These are phyloP conservation scores for Drosophila ambigua DNA, from an alignment of 1,140 invertebrate genomes.

Conservation along the genomic window DNA sequence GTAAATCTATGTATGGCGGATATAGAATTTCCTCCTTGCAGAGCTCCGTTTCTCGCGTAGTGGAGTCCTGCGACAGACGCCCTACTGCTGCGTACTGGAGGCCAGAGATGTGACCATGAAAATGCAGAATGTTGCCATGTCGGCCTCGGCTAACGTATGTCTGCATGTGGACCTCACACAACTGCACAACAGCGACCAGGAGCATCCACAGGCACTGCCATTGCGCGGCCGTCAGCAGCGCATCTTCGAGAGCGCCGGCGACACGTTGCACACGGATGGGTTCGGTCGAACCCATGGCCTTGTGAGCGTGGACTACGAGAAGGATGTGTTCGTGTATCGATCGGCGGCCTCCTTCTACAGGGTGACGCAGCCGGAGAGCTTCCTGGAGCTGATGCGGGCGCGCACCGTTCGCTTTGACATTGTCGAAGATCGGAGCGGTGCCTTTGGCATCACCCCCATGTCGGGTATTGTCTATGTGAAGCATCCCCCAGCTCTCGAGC, in stretches of 20 bases:
- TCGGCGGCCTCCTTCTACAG: conserved; percentile 81
- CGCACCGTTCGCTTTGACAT: conserved; percentile 60
- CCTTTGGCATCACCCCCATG: conserved; percentile 85
- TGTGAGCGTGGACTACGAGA: conserved; percentile 59
- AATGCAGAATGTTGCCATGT: conserved; percentile 17
- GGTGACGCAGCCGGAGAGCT: conserved; percentile 80
- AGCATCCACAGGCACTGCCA: conserved; percentile 52
- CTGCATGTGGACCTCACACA: conserved; percentile 55
- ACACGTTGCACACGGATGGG: conserved; percentile 19
- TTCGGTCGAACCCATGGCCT: not conserved
- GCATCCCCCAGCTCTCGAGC: conserved; percentile 82
- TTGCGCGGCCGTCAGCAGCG: conserved; percentile 55
- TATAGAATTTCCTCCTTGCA: conserved; percentile 10
- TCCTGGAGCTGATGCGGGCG: conserved; percentile 48
- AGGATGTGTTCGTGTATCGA: conserved; percentile 79
- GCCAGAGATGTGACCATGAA: conserved; percentile 69
- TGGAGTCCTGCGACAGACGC: conserved; percentile 59
- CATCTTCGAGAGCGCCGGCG: conserved; percentile 52
- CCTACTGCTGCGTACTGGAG: conserved; percentile 68
- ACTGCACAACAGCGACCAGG: conserved; percentile 63
- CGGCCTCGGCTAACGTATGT: conserved; percentile 68
- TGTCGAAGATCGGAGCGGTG: conserved; percentile 67
- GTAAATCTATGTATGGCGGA: not conserved
- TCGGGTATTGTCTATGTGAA: conserved; percentile 86
- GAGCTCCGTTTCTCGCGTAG: conserved; percentile 67